These are phyloP conservation scores for Anabas testudineus DNA, from an alignment of 2,797 vertebrate genomes.

Conservation along the genomic window DNA sequence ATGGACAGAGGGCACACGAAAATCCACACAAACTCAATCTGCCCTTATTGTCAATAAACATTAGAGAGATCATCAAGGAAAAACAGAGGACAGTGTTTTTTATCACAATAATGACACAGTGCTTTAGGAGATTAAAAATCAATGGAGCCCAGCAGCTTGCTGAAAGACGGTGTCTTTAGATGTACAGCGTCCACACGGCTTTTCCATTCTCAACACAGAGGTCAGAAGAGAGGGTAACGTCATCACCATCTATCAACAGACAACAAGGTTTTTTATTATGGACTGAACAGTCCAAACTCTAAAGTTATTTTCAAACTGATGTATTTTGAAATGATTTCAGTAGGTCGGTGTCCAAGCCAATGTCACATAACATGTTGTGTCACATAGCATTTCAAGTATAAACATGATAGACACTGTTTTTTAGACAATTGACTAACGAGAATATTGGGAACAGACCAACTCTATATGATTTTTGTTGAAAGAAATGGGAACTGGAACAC, in stretches of 20 bases:
- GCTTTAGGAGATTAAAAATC: slow-evolving; percentile 70
- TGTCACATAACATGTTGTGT: no score
- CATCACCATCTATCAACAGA: neutral
- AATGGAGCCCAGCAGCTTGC: slow-evolving; percentile 54
- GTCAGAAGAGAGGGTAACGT: slow-evolving; percentile 47
- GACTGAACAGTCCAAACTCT: neutral
- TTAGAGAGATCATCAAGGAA: slow-evolving; percentile 72
- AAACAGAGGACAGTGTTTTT: slow-evolving; percentile 52
- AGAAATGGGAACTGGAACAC: no score
- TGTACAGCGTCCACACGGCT: slow-evolving; percentile 28
- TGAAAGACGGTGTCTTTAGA: slow-evolving; percentile 33
- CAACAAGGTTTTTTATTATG: neutral
- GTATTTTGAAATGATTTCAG: no score
- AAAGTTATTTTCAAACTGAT: no score
- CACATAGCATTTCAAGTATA: no score
- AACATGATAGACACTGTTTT: no score
- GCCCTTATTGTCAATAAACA: slow-evolving; percentile 75
- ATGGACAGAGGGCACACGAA: slow-evolving; percentile 36
- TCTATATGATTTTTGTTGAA: no score
- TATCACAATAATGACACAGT: slow-evolving; percentile 62
- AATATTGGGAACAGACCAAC: neutral
- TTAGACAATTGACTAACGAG: neutral
- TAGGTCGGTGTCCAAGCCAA: no score
- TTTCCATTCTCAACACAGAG: slow-evolving; percentile 11
- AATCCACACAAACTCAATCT: slow-evolving; percentile 73